These are phyloP conservation scores for Datnioides undecimradiatus DNA, from an alignment of 2,113 vertebrate species.

Conservation along the genomic window DNA sequence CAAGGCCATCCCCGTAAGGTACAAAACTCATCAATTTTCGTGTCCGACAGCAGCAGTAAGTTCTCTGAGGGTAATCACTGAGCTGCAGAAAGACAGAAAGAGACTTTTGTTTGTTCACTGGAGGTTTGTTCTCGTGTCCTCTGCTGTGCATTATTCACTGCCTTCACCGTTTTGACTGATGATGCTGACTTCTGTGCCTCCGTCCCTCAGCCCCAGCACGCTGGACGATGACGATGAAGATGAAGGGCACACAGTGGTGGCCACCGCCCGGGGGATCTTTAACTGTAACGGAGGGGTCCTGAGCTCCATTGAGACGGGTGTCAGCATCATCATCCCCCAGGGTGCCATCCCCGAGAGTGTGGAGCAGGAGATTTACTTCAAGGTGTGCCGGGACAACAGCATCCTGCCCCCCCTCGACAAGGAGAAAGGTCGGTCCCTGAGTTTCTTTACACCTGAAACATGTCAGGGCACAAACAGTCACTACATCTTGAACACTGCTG, in stretches of 20 bases:
- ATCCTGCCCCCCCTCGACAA: conserved; percentile 98
- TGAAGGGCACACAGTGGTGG: conserved; percentile 97
- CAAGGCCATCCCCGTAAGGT: conserved; percentile 97
- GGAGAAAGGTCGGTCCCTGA: conserved; percentile 91
- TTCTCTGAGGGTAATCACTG: conserved; percentile 18
- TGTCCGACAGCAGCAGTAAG: background rate
- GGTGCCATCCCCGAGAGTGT: conserved; percentile 96
- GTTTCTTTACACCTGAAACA: background rate
- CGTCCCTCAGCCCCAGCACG: conserved; percentile 88
- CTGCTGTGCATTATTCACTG: conserved; percentile 18
- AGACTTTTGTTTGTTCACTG: conserved; percentile 18
- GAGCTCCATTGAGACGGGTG: conserved; percentile 98
- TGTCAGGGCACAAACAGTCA: conserved; percentile 12
- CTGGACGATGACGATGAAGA: conserved; percentile 97
- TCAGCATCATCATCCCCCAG: conserved; percentile 99
- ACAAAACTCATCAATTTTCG: background rate
- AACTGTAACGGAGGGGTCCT: conserved; percentile 97
- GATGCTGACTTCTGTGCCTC: conserved; percentile 27
- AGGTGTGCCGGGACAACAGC: conserved; percentile 99
- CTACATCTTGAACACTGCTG: background rate
- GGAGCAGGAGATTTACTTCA: conserved; percentile 99
- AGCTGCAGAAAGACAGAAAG: conserved; percentile 13
- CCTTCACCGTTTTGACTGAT: conserved; percentile 38
- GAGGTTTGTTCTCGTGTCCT: conserved; percentile 18
- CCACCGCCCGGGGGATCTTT: conserved; percentile 96